These are phyloP conservation scores for Andricus grossulariae DNA, from an alignment of 1,140 invertebrate species.

Conservation along the genomic window DNA sequence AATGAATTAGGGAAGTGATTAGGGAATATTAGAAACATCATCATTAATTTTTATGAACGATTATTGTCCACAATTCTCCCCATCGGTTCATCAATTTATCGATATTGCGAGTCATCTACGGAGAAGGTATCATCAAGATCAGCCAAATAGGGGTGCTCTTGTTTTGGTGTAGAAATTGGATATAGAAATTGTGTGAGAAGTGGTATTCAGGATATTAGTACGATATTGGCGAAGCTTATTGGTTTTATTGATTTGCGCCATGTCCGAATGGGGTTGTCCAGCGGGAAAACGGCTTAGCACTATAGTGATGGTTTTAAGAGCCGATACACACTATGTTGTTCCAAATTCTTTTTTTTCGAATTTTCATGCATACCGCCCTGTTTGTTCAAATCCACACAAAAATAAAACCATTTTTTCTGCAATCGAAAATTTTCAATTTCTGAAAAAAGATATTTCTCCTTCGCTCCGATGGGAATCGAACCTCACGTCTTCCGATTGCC, in stretches of 20 bases:
- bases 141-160: neutral
- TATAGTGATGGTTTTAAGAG: neutral
- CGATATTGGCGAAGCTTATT: constrained; percentile 24
- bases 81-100: neutral
- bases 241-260: constrained; percentile 17
- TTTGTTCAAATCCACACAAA: too few relatives aligned
- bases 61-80: neutral
- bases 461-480: too few relatives aligned
- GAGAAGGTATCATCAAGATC: neutral
- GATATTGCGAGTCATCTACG: neutral
- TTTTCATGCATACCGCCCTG: too few relatives aligned
- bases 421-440: too few relatives aligned
- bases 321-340: too few relatives aligned
- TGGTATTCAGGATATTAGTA: constrained; percentile 26
- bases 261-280: constrained; percentile 16
- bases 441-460: too few relatives aligned
- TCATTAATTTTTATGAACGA: constrained; percentile 8
- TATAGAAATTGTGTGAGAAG: constrained; percentile 17
- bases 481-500: too few relatives aligned
- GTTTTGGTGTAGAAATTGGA: constrained; percentile 17
- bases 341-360: too few relatives aligned
- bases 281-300: neutral
- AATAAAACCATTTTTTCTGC: too few relatives aligned
- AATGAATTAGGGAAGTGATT: too few relatives aligned
- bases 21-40: too few relatives aligned